phyloP scores from a whole-genome alignment of 1,140 invertebrate species.

The Cotesia vestalis region DNA sequence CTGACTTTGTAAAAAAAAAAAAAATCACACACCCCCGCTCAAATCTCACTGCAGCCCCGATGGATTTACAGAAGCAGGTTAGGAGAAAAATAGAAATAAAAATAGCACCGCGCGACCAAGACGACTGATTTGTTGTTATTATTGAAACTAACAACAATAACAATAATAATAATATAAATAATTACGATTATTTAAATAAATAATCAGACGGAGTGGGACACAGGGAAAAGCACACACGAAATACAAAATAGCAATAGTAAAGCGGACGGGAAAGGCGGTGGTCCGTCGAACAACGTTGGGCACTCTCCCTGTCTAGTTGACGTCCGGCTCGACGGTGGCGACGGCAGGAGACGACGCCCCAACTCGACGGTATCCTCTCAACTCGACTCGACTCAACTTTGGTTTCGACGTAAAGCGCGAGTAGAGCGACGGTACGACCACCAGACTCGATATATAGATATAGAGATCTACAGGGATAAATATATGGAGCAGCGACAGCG shows the following conservation, averaged over 20 bases:
- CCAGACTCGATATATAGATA: too few relatives aligned
- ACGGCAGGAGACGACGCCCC: slow-evolving; percentile 61
- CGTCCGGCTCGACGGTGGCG: slow-evolving; percentile 25
- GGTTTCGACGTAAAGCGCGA: slow-evolving; percentile 58
- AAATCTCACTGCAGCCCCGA: too few relatives aligned
- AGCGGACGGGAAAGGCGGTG: slow-evolving; percentile 46
- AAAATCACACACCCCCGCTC: too few relatives aligned
- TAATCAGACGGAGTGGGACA: background rate
- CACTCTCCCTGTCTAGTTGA: slow-evolving; percentile 38
- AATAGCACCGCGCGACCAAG: too few relatives aligned
- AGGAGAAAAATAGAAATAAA: too few relatives aligned
- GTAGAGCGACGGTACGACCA: slow-evolving; percentile 33
- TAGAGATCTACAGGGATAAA: background rate
- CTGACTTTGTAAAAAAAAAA: too few relatives aligned
- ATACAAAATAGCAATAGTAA: background rate
- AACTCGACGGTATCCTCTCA: slow-evolving; percentile 48
- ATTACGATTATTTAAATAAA: too few relatives aligned
- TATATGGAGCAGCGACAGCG: slow-evolving; percentile 7
- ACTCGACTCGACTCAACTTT: slow-evolving; percentile 32
- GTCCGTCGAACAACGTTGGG: slow-evolving; percentile 47
- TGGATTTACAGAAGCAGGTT: too few relatives aligned
- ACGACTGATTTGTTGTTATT: too few relatives aligned
- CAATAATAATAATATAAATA: too few relatives aligned
- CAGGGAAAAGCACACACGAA: background rate
- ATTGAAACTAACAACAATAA: too few relatives aligned